A percentile compares a stretch with the other conserved stretches of the same genome.
Evolutionary conservation across 2,797 vertebrate genomes (phyloP).

Genomic region (Pteropus rufus): DNA sequence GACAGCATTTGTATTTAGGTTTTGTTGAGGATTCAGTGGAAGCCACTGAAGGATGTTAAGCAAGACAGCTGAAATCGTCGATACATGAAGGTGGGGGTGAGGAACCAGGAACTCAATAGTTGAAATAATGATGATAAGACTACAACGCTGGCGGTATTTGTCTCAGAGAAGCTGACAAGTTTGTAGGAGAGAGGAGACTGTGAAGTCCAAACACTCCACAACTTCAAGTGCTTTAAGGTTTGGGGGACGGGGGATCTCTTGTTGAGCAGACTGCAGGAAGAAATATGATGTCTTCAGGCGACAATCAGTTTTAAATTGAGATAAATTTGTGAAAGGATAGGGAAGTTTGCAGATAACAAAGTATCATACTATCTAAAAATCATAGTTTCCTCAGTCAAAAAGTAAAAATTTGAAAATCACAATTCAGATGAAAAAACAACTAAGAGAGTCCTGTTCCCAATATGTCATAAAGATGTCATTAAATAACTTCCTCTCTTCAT

Average conservation of each 20-base stretch:
- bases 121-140: background rate
- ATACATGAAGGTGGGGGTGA: background rate
- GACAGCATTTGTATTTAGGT: background rate
- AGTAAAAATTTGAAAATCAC: background rate
- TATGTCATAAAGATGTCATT: background rate
- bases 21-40: background rate
- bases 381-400: background rate
- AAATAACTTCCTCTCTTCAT: background rate
- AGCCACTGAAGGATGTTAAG: background rate
- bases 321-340: background rate
- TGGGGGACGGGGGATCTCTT: background rate
- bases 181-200: background rate
- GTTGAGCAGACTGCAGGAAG: background rate
- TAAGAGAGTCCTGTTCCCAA: background rate
- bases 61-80: background rate
- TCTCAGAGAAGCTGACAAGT: background rate
- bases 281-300: background rate
- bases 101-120: background rate
- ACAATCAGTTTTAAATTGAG: background rate
- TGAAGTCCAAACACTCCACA: background rate
- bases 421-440: background rate
- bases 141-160: background rate
- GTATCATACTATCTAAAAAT: background rate
- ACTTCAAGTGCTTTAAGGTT: background rate
- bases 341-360: background rate